phyloP scores from a whole-genome alignment of 2,113 vertebrate genomes.

The Hippocampus barbouri region DNA sequence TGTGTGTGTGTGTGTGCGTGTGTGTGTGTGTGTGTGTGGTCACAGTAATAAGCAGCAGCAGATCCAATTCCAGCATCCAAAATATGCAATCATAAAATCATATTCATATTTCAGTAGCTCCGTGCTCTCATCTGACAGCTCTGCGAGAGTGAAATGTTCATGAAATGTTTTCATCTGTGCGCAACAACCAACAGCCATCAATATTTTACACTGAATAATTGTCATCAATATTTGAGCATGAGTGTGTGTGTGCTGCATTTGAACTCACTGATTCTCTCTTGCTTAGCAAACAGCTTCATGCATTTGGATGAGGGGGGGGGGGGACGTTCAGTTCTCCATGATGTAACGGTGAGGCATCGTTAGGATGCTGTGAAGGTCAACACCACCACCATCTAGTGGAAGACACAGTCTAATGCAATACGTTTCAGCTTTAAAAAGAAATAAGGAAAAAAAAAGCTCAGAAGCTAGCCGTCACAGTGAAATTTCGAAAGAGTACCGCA shows the following conservation, averaged over 20 bases:
- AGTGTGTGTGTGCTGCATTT: not conserved
- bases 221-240: slow-evolving; percentile 4
- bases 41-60: slow-evolving; percentile 46
- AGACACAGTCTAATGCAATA: not conserved
- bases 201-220: slow-evolving; percentile 9
- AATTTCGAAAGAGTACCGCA: not conserved
- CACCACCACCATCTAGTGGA: slow-evolving; percentile 48
- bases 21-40: slow-evolving; percentile 42
- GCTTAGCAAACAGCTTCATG: not conserved
- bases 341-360: not conserved
- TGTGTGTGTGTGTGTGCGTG: slow-evolving; percentile 25
- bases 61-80: slow-evolving; percentile 31
- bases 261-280: not conserved
- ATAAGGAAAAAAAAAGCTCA: not conserved
- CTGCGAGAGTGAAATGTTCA: not conserved
- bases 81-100: slow-evolving; percentile 15
- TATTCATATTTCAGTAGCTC: slow-evolving; percentile 30
- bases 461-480: too few relatives aligned
- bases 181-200: not conserved
- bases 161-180: slow-evolving; percentile 14
- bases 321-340: not conserved
- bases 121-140: not conserved
- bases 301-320: not conserved
- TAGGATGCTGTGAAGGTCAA: not conserved
- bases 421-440: not conserved